Conservation (phyloP, 2,113 vertebrate species). For the Salminus brasiliensis region DNA sequence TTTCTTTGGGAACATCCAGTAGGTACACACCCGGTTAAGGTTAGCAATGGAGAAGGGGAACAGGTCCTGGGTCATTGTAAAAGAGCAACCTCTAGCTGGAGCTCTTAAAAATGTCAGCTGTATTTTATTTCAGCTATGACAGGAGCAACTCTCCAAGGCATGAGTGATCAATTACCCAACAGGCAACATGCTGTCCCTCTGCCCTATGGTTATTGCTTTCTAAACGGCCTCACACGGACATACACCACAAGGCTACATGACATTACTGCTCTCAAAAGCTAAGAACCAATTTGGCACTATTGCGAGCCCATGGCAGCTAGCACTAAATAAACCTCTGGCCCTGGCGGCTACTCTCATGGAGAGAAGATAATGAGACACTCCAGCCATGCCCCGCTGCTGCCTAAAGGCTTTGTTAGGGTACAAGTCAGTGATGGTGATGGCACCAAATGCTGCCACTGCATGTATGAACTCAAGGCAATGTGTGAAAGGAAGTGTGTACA, state of each 20-base stretch:
- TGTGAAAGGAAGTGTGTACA: neutral
- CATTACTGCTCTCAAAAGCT: conserved; percentile 51
- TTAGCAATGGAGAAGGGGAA: neutral
- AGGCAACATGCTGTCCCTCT: conserved; percentile 42
- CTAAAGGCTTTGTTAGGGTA: neutral
- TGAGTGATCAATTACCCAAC: conserved; percentile 53
- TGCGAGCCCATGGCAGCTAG: neutral
- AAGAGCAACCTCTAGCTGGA: neutral
- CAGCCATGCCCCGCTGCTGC: neutral
- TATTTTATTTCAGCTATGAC: conserved; percentile 20
- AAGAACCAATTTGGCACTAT: conserved; percentile 39
- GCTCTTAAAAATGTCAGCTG: neutral
- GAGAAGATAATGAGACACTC: conserved; percentile 10
- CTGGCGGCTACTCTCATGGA: conserved; percentile 51
- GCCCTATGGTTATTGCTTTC: conserved; percentile 47
- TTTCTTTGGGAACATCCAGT: no score
- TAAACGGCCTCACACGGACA: conserved; percentile 58
- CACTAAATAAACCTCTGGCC: conserved; percentile 53
- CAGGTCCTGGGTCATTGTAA: neutral
- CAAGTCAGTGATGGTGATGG: neutral
- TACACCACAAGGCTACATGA: conserved; percentile 70
- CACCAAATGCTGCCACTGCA: neutral
- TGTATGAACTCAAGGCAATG: neutral
- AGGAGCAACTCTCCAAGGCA: conserved; percentile 48
- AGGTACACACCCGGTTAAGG: neutral